A percentile compares a stretch with the other conserved stretches of the same genome.
Conservation (phyloP, 2,797 vertebrate species). For the Megaceryle alcyon region DNA sequence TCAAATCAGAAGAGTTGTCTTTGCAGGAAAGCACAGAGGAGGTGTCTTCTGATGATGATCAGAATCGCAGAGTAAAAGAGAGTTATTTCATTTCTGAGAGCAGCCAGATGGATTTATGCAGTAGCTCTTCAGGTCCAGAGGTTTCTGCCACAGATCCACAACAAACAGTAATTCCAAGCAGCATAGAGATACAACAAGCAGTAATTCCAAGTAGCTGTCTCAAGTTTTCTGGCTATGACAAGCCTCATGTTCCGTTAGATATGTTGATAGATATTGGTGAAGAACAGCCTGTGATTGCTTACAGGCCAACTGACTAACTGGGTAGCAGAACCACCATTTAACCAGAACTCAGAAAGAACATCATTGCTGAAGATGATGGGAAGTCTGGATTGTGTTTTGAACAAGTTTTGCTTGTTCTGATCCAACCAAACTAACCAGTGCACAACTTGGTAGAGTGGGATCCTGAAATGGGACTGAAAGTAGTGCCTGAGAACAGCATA, state of each 20-base stretch:
- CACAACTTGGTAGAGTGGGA: background rate
- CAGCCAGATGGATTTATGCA: constrained; percentile 23
- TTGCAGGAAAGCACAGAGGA: background rate
- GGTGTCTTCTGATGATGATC: background rate
- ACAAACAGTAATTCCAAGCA: background rate
- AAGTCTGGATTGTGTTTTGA: background rate
- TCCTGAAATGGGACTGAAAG: background rate
- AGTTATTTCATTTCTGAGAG: constrained; percentile 40
- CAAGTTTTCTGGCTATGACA: constrained; percentile 78
- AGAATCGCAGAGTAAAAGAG: background rate
- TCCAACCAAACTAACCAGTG: background rate
- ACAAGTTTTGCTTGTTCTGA: background rate
- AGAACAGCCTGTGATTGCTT: constrained; percentile 70
- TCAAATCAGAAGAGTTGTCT: background rate
- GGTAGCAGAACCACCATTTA: background rate
- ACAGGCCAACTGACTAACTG: constrained; percentile 38
- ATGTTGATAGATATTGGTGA: constrained; percentile 50
- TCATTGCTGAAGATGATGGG: background rate
- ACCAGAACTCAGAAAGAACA: background rate
- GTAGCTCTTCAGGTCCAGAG: background rate
- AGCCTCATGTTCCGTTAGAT: constrained; percentile 75
- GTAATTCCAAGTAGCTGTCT: background rate
- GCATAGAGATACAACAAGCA: background rate
- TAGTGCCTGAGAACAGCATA: background rate
- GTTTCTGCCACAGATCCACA: background rate